Conservation (phyloP, 35 echinoderm and acorn worm species). For the Patiria miniata region DNA sequence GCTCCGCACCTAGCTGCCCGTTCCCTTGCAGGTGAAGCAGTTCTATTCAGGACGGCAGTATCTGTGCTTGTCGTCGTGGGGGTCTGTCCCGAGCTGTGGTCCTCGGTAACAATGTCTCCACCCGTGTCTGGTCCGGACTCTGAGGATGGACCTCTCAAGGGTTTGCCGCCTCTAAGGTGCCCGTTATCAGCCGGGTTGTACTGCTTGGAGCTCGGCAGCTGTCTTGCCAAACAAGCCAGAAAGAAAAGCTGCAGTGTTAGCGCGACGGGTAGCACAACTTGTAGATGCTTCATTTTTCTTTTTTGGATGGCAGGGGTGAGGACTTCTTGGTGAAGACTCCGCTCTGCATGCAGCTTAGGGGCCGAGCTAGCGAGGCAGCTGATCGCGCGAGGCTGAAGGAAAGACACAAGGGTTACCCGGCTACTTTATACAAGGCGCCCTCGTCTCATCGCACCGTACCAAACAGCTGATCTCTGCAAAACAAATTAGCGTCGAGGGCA, state of each 20-base stretch:
- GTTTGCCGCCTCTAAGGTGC: neutral
- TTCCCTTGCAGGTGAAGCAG: neutral
- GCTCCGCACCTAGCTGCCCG: conserved; percentile 7
- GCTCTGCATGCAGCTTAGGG: neutral
- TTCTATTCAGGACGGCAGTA: neutral
- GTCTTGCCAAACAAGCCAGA: neutral
- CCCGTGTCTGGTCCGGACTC: neutral
- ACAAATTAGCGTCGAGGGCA: conserved; percentile 17
- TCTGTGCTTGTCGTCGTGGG: neutral
- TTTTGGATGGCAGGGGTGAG: neutral
- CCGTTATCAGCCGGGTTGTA: neutral
- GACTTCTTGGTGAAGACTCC: neutral
- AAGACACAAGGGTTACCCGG: neutral
- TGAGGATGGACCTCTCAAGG: neutral
- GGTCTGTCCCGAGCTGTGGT: neutral
- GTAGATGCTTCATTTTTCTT: neutral
- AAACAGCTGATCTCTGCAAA: conserved; percentile 13
- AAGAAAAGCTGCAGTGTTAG: neutral
- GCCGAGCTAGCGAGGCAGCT: conserved; percentile 1
- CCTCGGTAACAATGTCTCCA: neutral
- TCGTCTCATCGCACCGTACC: neutral
- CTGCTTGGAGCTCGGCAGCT: neutral
- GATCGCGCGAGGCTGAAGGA: conserved; percentile 10
- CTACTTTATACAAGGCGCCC: conserved; percentile 6
- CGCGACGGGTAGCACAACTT: neutral